Evolutionary conservation across 2,797 vertebrate genomes (phyloP).

Genomic region (Catostomus latipinnis): DNA sequence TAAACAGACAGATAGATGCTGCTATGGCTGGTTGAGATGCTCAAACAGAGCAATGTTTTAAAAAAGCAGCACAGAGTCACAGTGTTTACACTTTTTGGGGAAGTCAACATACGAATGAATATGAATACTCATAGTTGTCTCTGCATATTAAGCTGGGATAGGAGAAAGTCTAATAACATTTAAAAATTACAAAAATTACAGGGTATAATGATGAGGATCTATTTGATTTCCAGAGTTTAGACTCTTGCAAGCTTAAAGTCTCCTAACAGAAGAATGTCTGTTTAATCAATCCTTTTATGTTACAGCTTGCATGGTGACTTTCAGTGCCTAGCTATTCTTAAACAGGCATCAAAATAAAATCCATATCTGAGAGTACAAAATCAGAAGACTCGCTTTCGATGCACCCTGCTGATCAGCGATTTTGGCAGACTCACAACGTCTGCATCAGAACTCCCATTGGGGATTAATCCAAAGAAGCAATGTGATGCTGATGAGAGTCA

Average conservation of each 20-base stretch:
- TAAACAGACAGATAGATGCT: too few species aligned
- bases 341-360: conserved; percentile 27
- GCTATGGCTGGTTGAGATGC: too few species aligned
- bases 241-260: background rate
- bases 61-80: too few species aligned
- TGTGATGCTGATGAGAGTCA: conserved; percentile 22
- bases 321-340: conserved; percentile 14
- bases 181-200: too few species aligned
- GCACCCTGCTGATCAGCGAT: conserved; percentile 44
- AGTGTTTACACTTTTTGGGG: too few species aligned
- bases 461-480: conserved; percentile 25
- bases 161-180: too few species aligned
- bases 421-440: conserved; percentile 28
- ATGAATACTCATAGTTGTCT: too few species aligned
- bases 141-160: too few species aligned
- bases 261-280: background rate
- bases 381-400: conserved; percentile 25
- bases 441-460: conserved; percentile 35
- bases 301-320: background rate
- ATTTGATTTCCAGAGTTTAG: background rate
- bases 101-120: too few species aligned
- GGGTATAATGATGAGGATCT: too few species aligned
- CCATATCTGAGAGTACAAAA: conserved; percentile 44
- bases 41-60: too few species aligned
- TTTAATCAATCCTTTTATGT: too few species aligned